phyloP scores from a whole-genome alignment of 2,797 vertebrate genomes.

The Tamandua tetradactyla region DNA sequence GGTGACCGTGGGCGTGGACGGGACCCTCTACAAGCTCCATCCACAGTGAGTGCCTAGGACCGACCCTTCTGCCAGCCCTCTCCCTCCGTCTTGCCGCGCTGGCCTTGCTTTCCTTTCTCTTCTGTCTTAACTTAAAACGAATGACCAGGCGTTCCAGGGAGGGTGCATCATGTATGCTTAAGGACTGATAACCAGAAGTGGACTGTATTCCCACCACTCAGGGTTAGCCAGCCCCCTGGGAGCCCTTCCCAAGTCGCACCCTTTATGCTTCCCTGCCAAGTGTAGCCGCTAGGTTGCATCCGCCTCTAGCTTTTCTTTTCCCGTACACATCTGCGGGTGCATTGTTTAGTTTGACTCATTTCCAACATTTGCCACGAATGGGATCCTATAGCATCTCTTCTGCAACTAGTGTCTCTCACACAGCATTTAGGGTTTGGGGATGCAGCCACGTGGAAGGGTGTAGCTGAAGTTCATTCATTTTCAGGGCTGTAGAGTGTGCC shows the following conservation, averaged over 20 bases:
- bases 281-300: neutral
- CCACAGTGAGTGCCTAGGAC: conserved; percentile 92
- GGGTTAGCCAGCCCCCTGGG: neutral
- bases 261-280: neutral
- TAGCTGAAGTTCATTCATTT: neutral
- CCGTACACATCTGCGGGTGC: neutral
- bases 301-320: neutral
- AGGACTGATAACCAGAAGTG: neutral
- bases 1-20: conserved; percentile 95
- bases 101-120: neutral
- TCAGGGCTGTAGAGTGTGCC: neutral
- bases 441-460: neutral
- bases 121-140: neutral
- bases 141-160: neutral
- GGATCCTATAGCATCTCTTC: neutral
- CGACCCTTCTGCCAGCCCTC: neutral
- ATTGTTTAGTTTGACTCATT: neutral
- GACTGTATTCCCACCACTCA: neutral
- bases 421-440: neutral
- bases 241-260: neutral
- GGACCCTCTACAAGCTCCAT: conserved; percentile 97
- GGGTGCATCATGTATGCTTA: neutral
- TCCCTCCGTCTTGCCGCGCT: neutral
- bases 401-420: neutral
- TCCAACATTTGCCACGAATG: neutral